These are phyloP conservation scores for Panagrolaimus sp. DNA, from an alignment of 1,140 invertebrate genomes.

Conservation along the genomic window DNA sequence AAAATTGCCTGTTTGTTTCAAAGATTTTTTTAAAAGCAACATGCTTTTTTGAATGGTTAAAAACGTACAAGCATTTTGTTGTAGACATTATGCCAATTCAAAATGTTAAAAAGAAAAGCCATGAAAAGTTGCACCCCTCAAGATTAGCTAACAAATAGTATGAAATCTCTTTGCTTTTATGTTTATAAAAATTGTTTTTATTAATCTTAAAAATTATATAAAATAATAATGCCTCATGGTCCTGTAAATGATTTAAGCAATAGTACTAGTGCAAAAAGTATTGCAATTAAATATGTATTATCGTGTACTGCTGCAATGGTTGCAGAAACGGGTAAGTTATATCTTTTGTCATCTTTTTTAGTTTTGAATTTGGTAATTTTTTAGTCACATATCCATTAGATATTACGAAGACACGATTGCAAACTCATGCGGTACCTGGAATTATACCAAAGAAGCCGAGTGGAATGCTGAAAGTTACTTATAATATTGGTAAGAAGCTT, in stretches of 20 bases:
- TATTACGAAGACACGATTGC: conserved; percentile 81
- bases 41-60: too few species aligned
- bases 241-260: background rate
- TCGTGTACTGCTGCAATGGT: conserved; percentile 69
- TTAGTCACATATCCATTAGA: conserved; percentile 85
- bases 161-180: too few species aligned
- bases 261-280: conserved; percentile 34
- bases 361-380: conserved; percentile 48
- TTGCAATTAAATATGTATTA: conserved; percentile 66
- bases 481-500: conserved; percentile 60
- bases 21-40: too few species aligned
- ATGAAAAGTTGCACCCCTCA: too few species aligned
- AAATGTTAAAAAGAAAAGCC: too few species aligned
- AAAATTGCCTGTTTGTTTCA: too few species aligned
- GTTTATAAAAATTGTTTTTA: too few species aligned
- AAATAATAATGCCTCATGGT: too few species aligned
- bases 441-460: conserved; percentile 66
- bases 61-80: too few species aligned
- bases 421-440: conserved; percentile 65
- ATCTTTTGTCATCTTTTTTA: conserved; percentile 4
- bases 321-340: conserved; percentile 66
- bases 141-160: too few species aligned
- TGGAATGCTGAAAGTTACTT: conserved; percentile 73
- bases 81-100: too few species aligned
- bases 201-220: too few species aligned